Base-by-base conservation (phyloP, 2,113 vertebrate genomes). In the Atlantisia rogersi region DNA sequence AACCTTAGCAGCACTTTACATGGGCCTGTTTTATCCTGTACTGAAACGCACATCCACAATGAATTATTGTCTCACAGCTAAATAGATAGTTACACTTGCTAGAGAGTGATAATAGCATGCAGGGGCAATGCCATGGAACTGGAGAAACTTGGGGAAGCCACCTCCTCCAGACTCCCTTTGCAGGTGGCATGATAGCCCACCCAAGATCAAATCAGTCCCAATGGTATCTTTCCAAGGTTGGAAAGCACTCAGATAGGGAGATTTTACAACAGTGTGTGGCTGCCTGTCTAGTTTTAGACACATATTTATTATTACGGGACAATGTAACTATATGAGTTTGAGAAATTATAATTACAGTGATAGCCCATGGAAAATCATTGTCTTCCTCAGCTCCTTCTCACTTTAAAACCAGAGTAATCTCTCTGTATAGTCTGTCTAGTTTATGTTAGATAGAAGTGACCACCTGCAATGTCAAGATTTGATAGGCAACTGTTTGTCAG, bases 151-250 rank as follows among this genome's bases (percentile, higher is more conserved):
- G 25, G n/a, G 5, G 35, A 89, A 87, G 19, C 2, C 9, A 42
- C 6, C 4, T 85, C 5, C 14, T 90, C 8, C n/a, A 74, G 18
- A 11, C 7, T 91, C 18, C 10, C 13, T 59, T 17, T 74, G n/a
- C 9, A 15, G 8, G 10, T n/a, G 10, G 11, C 5, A n/a, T 1
- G 2, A 6, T 11, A 53, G 10, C 6, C 14, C 18, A 37, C 1
- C 1, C 14, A 60, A 62, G 14, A 59, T 35, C 21, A 80, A 31
- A 14, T 7, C 24, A 69, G 28, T 39, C 50, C 35, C 18, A 81
- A 31, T 5, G 4, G 2, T 53, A 10, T 20, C 11, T 90, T 35
- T 25, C 13, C 14, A 71, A 44, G 48, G 7, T 7, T 63, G 60
- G 29, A 86, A 95, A 64, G 28, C 3, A 31, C 42, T 74, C 17